phyloP scores from a whole-genome alignment of 2,888 invertebrate species.

The Cetonia aurata region DNA sequence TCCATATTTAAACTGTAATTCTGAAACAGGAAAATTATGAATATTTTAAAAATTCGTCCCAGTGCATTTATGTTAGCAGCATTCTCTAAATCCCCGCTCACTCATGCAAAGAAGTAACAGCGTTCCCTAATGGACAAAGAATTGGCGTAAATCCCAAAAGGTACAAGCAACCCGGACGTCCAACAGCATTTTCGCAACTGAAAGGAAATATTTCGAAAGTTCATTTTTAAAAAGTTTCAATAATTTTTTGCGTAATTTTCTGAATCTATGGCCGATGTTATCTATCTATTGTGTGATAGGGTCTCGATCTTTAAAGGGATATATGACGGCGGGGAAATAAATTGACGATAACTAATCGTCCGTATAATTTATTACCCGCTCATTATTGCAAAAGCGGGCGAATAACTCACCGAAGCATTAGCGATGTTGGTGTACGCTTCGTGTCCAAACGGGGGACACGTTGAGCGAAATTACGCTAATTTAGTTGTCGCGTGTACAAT shows the following conservation, averaged over 20 bases:
- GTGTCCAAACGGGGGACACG: not conserved
- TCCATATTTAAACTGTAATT: too few relatives aligned
- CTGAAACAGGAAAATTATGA: too few relatives aligned
- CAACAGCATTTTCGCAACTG: too few relatives aligned
- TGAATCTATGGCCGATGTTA: conserved; percentile 3
- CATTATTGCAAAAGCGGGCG: not conserved
- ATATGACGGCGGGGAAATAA: conserved; percentile 13
- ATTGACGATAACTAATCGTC: conserved; percentile 22
- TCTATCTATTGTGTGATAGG: conserved; percentile 19
- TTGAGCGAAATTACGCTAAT: conserved; percentile 9
- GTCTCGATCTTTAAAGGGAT: conserved; percentile 14
- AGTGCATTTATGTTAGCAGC: too few relatives aligned
- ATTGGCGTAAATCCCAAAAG: too few relatives aligned
- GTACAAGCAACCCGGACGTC: too few relatives aligned
- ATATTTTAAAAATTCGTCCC: too few relatives aligned
- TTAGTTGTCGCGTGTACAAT: conserved; percentile 9
- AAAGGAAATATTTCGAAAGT: not conserved
- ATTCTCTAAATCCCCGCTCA: too few relatives aligned
- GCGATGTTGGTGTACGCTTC: not conserved
- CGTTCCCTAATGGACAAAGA: too few relatives aligned
- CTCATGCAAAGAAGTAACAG: too few relatives aligned
- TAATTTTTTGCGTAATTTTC: not conserved
- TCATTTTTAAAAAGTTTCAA: conserved; percentile 11
- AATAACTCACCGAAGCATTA: not conserved
- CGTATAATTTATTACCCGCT: conserved; percentile 5